Evolutionary conservation across 35 echinoderm and acorn worm genomes (phyloP), one percentile per base, ranked within the genome.

Genomic region (Holothuria glaberrima): DNA sequence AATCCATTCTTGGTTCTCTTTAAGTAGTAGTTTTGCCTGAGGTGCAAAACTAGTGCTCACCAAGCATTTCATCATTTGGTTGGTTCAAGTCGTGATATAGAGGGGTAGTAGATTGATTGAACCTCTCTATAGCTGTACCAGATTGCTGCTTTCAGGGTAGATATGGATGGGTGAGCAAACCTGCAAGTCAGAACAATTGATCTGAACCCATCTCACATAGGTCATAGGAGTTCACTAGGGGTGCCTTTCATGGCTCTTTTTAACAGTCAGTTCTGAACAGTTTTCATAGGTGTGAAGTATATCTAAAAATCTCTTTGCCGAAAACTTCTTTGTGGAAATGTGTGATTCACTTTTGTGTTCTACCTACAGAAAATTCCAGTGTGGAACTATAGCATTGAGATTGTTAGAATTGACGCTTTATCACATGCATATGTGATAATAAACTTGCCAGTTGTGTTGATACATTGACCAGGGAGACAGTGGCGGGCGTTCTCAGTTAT

Each of bases 141-240:
- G 25, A 33, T 69, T 33, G 31, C 22, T 9, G 25, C 31, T 12
- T 33, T 30, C 25, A 33, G 36, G 25, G 24, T 17, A 25, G 66
- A 30, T 27, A 26, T 27, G 31, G 66, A 27, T 69, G 66, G 66
- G 25, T 33, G 31, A 33, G 9, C 66, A 30, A 33, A 69, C 31
- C 66, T 69, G 25, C 66, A 12, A 69, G 21, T 2, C 22, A n/a
- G 30, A 48, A 36, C 38, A 75, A 75, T 75, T 38, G 31, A 75
- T 75, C 20, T 32, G 29, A 45, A 31, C 21, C 16, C 7, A n/a
- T 38, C 30, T 19, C 17, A 20, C 22, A 38, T 38, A 41, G 71
- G 71, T 75, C 71, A 75, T 21, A n/a, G 19, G 71, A 75, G 71
- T 75, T 75, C 71, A 75, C 33, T 17, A 30, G 21, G 5, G 50